phyloP scores from a whole-genome alignment of 1,140 invertebrate genomes.

The Paracyclopina nana region DNA sequence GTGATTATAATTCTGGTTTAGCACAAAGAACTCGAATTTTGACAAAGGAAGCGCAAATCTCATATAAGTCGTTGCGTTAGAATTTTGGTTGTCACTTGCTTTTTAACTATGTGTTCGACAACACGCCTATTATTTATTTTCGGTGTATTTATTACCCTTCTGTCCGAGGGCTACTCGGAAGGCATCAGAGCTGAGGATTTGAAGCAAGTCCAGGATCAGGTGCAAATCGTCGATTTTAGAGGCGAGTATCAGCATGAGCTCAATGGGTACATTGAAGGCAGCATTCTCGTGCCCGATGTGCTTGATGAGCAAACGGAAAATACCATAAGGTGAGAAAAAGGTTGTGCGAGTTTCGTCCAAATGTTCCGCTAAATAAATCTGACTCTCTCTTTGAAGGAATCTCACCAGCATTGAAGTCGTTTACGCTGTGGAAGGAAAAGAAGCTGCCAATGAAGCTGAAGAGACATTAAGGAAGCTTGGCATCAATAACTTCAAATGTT shows the following conservation, averaged over 20 bases:
- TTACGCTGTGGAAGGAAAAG: neutral
- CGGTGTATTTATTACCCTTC: too few relatives aligned
- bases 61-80: too few relatives aligned
- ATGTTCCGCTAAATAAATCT: neutral
- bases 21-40: too few relatives aligned
- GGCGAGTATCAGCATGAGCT: conserved; percentile 2
- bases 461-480: neutral
- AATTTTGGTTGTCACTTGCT: too few relatives aligned
- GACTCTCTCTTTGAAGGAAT: neutral
- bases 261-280: conserved; percentile 7
- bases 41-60: too few relatives aligned
- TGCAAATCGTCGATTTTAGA: conserved; percentile 1
- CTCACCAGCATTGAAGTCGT: neutral
- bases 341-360: neutral
- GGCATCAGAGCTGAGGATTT: too few relatives aligned
- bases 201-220: too few relatives aligned
- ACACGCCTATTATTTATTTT: too few relatives aligned
- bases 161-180: too few relatives aligned
- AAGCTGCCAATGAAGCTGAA: neutral
- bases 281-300: neutral
- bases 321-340: neutral
- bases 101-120: too few relatives aligned
- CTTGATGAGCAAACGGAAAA: neutral
- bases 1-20: too few relatives aligned
- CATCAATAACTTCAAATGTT: neutral